phyloP scores from a whole-genome alignment of 2,888 invertebrate species.

The Stictocephala bisonia region DNA sequence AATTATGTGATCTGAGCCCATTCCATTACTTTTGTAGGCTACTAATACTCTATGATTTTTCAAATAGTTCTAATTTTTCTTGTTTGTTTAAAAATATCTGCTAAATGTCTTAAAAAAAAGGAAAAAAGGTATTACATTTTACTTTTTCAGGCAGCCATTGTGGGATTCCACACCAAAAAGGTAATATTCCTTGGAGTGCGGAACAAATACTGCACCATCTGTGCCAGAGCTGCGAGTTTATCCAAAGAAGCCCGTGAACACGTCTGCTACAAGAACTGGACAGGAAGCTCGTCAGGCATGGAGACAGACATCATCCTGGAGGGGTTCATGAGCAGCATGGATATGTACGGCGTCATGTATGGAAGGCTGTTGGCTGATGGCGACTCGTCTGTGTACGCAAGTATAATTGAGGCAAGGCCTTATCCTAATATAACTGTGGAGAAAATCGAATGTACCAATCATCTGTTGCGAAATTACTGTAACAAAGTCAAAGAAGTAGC shows the following conservation, averaged over 20 bases:
- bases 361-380: neutral
- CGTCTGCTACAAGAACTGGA: constrained; percentile 61
- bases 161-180: constrained; percentile 53
- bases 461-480: constrained; percentile 54
- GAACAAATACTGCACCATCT: constrained; percentile 61
- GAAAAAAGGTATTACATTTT: no score
- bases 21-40: no score
- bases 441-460: constrained; percentile 52
- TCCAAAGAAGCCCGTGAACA: constrained; percentile 52
- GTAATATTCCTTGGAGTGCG: constrained; percentile 60
- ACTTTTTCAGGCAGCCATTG: constrained; percentile 50
- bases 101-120: no score
- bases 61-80: no score
- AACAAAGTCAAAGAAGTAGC: constrained; percentile 42
- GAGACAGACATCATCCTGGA: neutral
- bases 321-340: neutral
- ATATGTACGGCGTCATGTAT: neutral
- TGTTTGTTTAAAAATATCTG: no score
- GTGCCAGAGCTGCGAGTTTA: constrained; percentile 56
- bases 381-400: neutral
- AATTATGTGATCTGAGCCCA: no score
- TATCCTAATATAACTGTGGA: neutral
- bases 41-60: no score
- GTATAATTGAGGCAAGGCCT: neutral
- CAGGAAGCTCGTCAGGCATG: neutral